Evolutionary conservation across 2,888 invertebrate species (phyloP).

Genomic region (Pollenia amentaria): DNA sequence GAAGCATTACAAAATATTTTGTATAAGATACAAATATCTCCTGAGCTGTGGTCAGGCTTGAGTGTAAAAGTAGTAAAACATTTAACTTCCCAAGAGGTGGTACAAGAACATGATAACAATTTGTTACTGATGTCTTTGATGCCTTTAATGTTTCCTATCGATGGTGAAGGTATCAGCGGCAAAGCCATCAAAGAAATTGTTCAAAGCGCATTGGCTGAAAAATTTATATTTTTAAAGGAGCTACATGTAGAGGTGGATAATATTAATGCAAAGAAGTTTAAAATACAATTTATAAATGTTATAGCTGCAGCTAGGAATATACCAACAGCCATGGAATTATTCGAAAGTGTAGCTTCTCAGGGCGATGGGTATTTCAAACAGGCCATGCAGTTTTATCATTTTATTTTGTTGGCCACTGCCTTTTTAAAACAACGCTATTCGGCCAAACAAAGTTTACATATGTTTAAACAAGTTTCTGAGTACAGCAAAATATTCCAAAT

Average conservation of each 20-base stretch:
- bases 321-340: slow-evolving; percentile 75
- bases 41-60: slow-evolving; percentile 84
- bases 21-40: slow-evolving; percentile 84
- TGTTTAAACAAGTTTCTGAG: slow-evolving; percentile 76
- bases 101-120: slow-evolving; percentile 83
- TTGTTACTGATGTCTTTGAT: slow-evolving; percentile 80
- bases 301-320: slow-evolving; percentile 76
- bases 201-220: slow-evolving; percentile 76
- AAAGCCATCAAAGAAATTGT: slow-evolving; percentile 76
- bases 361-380: slow-evolving; percentile 75
- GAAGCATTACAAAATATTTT: slow-evolving; percentile 86
- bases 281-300: slow-evolving; percentile 78
- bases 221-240: slow-evolving; percentile 76
- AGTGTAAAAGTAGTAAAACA: slow-evolving; percentile 84
- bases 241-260: slow-evolving; percentile 66
- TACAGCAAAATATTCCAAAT: slow-evolving; percentile 76
- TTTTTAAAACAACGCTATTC: slow-evolving; percentile 76
- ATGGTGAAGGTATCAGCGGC: slow-evolving; percentile 33
- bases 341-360: slow-evolving; percentile 78
- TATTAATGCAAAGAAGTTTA: slow-evolving; percentile 77
- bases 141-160: slow-evolving; percentile 79
- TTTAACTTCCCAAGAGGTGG: slow-evolving; percentile 84
- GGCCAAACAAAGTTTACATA: slow-evolving; percentile 75
- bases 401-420: slow-evolving; percentile 79
- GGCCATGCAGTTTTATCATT: slow-evolving; percentile 78